Conservation (phyloP, 2,888 invertebrate species). For the Apamea epomidion region DNA sequence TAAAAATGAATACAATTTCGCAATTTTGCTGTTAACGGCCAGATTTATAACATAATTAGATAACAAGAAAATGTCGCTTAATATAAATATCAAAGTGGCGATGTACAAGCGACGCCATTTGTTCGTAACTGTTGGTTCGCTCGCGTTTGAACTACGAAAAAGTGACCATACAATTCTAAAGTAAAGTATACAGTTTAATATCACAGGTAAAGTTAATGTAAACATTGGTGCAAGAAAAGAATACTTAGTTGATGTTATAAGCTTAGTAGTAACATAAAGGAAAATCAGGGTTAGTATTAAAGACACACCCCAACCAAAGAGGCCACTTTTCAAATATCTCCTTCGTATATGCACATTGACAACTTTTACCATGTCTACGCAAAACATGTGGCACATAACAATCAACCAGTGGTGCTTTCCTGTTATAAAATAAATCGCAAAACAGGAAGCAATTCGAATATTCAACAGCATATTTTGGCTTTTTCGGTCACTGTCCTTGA, state of each 20-base stretch:
- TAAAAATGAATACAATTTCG: background rate
- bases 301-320: background rate
- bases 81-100: background rate
- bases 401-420: background rate
- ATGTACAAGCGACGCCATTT: background rate
- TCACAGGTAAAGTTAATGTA: background rate
- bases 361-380: background rate
- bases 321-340: background rate
- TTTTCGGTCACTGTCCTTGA: background rate
- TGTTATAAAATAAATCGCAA: background rate
- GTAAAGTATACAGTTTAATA: background rate
- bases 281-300: background rate
- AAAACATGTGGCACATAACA: background rate
- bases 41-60: background rate
- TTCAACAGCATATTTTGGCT: no score
- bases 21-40: background rate
- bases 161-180: background rate
- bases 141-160: background rate
- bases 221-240: background rate
- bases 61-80: background rate
- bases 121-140: background rate
- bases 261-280: background rate
- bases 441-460: background rate
- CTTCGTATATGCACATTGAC: no score
- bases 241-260: background rate